Base-by-base conservation (phyloP, 2,888 invertebrate species). In the Andrena bicolor region DNA sequence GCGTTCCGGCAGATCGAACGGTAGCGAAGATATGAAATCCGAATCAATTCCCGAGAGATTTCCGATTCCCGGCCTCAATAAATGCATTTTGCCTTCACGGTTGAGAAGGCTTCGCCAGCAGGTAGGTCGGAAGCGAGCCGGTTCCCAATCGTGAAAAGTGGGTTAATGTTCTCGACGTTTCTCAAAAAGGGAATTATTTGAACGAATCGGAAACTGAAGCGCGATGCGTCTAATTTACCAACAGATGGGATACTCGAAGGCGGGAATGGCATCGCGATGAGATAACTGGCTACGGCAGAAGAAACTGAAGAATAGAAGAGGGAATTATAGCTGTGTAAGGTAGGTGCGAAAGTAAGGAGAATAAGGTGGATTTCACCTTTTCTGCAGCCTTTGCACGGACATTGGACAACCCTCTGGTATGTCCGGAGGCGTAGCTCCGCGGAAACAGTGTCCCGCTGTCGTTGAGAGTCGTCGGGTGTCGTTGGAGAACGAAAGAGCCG, bases 1-100 rank as follows among this genome's bases (percentile, higher is more conserved):
- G 65, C 69, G 76, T 78, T 81, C 73, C 48, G 70, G 61, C 70
- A 60, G 85, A 84, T 75, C 79, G 79, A 75, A 51, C 84, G 63
- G 30, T 13, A 49, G 80, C 60, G 73, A 78, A 80, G 87, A 84
- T 87, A 78, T 82, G 88, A 87, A 86, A 87, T 87, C 78, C 77
- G 71, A 35, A 68, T 60, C 81, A 51, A 74, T 78, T 74, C 80
- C 72, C 73, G 49, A 2, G 78, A 74, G 82, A 86, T 78, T 85
- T 76, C 83, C 78, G 85, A 80, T 77, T 77, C 73, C 68, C 49
- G 74, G 49, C 69, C 74, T 66, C 76, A 20, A 83, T 83, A 83
- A 86, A 86, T 80, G 80, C 83, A 63, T 83, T 74, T 75, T 76
- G 72, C 66, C 74, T 76, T 65, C 61, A 63, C 51, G 80, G 76